Base-by-base conservation (phyloP, 2,797 vertebrate species). In the Cottoperca gobio region DNA sequence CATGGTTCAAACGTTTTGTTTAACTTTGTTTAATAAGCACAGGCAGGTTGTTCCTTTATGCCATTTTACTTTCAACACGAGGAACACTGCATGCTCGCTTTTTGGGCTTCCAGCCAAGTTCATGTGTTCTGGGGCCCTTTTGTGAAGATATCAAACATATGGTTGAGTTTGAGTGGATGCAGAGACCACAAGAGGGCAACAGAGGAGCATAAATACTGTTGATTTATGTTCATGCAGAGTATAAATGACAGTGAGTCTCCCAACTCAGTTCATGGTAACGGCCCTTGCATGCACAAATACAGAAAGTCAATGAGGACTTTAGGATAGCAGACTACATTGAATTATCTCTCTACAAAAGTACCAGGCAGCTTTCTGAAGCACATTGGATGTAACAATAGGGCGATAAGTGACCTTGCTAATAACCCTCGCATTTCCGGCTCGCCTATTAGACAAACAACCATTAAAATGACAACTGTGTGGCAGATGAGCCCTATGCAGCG, bases 381-480 rank as follows among this genome's bases (percentile, higher is more conserved):
- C 28, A 82, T 48, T 72, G 69, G 59, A 75, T 33, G 19, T 61
- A 49, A 69, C 33, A 72, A 71, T 13, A 54, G 26, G 43, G 46
- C 14, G 2, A 72, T 61, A 66, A 46, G 76, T 87, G 82, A 91
- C 88, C 81, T 91, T 90, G 77, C 54, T 73, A 82, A 89, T 78
- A 81, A 72, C 75, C 23, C 59, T 72, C 43, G 43, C 70, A 68
- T 33, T 62, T 65, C 35, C 60, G 74, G 14, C 45, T 70, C 57
- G 45, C 52, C 43, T 8, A 31, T 81, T 21, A 2, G 76, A 84
- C 81, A 81, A 83, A 82, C 69, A 86, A 35, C 76, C 59, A 73
- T 87, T 85, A 72, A 80, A 89, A 85, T 77, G 42, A 83, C 83
- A 83, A 72, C 84, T 73, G 61, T 61, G 42, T 77, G 52, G 66